Conservation (phyloP, 2,113 vertebrate species). For the Cathartes aura region DNA sequence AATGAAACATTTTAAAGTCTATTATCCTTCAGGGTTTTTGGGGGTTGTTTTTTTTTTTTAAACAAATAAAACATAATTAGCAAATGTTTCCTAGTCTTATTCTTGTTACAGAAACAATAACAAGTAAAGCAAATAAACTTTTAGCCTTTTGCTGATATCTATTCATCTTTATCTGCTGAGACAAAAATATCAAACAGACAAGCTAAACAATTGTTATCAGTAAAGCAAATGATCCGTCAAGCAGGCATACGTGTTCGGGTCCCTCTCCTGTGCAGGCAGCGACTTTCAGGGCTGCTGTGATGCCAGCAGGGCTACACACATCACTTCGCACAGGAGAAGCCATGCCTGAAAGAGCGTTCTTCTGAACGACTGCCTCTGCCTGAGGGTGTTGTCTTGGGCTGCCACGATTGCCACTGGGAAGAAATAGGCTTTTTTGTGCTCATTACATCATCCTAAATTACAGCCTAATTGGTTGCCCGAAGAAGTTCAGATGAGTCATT, state of each 20-base stretch:
- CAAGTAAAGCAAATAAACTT: background rate
- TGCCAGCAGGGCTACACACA: background rate
- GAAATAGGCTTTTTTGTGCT: background rate
- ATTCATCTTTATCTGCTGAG: background rate
- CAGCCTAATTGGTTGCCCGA: background rate
- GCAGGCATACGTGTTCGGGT: background rate
- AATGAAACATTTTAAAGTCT: background rate
- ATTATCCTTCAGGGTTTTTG: background rate
- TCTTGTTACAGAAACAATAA: background rate
- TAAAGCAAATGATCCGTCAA: background rate
- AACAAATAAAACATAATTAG: background rate
- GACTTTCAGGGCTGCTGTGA: background rate
- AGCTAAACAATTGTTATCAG: background rate
- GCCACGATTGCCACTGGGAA: accelerated
- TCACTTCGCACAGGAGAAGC: background rate
- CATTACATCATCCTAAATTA: background rate
- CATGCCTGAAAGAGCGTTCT: accelerated
- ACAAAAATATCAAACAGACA: background rate
- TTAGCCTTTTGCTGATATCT: background rate
- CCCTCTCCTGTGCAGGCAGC: background rate
- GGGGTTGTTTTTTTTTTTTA: background rate
- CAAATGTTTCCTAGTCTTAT: background rate
- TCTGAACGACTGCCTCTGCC: background rate
- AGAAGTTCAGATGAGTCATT: background rate
- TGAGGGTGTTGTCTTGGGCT: accelerated